These are phyloP conservation scores for Diorhabda sublineata DNA, from an alignment of 1,140 invertebrate species.

Conservation along the genomic window DNA sequence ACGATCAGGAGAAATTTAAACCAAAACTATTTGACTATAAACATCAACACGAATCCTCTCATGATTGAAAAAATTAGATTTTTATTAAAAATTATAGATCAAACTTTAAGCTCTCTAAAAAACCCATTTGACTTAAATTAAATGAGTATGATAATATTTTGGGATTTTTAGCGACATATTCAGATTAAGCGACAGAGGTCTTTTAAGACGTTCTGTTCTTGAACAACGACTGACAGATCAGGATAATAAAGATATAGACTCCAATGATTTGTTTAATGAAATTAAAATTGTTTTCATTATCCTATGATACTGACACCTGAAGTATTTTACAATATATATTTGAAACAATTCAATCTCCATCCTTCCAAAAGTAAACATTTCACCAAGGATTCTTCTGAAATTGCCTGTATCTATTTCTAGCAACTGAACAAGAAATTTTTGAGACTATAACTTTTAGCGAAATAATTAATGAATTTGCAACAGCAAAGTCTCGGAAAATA, in stretches of 20 bases:
- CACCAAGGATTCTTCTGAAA: constrained; percentile 8
- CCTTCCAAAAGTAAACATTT: constrained; percentile 10
- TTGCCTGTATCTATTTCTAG: not conserved
- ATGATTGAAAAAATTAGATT: not conserved
- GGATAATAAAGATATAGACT: too few species aligned
- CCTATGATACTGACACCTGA: constrained; percentile 5
- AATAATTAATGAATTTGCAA: not conserved
- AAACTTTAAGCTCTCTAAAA: constrained; percentile 1
- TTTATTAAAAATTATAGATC: not conserved
- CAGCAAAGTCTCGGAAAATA: not conserved
- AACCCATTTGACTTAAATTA: not conserved
- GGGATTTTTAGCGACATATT: not conserved
- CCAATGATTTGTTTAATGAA: too few species aligned
- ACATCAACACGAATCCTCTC: not conserved
- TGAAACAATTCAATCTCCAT: constrained; percentile 11
- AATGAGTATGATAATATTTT: constrained; percentile 1
- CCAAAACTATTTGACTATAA: not conserved
- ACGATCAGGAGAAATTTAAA: not conserved
- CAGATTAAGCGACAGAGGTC: not conserved
- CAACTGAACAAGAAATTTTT: not conserved
- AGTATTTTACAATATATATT: constrained; percentile 1
- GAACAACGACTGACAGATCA: not conserved
- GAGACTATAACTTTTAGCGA: not conserved
- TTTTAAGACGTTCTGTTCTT: constrained; percentile 1
- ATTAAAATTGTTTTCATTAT: not conserved